Evolutionary conservation across 2,113 vertebrate species (phyloP), one percentile per base, ranked within the genome.

Genomic region (Galeopterus variegatus): DNA sequence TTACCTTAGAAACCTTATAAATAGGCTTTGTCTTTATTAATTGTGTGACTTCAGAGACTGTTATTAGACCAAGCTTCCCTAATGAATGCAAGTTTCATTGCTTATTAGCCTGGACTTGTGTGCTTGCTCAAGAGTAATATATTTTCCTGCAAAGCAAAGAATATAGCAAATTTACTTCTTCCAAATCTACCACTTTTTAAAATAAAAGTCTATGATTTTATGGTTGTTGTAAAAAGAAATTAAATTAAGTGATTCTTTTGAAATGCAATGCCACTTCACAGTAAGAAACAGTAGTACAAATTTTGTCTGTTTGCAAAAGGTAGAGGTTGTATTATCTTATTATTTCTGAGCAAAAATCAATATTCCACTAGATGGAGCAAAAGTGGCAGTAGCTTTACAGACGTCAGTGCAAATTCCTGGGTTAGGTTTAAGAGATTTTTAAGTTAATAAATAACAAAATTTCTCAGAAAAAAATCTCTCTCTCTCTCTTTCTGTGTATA

Each of bases 301-400:
- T 18, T 13, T 48, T 67, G 65, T 79, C 67, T 82, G 64, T 80
- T 75, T 92, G 24, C 7, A 60, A 50, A 72, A 72, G 64, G 13
- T 62, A 72, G 26, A 73, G 28, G 9, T 73, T 81, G 9, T 41
- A 36, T 77, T 50, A 24, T 91, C 64, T 94, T 69, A 26, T 90
- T 84, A 84, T 95, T 86, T 65, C 88, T 90, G 92, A 98, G 82
- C 9, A 97, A 96, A 95, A 98, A 81, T 97, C 94, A 96, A 24
- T 72, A 92, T 97, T 98, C 98, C 98, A 98, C 98, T 99, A 99
- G 98, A 98, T 99, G 99, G 98, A 98, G 98, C 98, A 98, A 98
- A 97, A 98, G 98, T 93, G 98, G 98, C 97, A 98, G 97, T 48
- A 97, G 92, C 98, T 98, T 97, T 97, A 83, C 21, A 96, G 54